Conservation (phyloP, 1,140 invertebrate species). For the Xylocopa sonorina region DNA sequence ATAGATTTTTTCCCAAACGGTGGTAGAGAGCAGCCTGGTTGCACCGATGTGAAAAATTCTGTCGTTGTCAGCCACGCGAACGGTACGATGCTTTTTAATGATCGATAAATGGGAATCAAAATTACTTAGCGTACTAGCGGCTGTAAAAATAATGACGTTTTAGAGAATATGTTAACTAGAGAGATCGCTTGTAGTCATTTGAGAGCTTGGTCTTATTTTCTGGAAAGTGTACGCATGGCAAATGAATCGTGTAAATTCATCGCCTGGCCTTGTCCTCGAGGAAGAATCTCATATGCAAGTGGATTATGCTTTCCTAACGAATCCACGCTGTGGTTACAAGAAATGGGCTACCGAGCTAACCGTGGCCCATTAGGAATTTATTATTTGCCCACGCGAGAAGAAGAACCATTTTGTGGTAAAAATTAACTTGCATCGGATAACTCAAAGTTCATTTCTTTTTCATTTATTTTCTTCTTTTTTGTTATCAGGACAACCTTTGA, state of each 20-base stretch:
- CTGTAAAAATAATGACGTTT: not conserved
- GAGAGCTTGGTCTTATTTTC: slow-evolving; percentile 87
- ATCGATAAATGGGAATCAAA: not conserved
- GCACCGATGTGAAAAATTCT: slow-evolving; percentile 82
- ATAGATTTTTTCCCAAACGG: slow-evolving; percentile 90
- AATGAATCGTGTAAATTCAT: slow-evolving; percentile 77
- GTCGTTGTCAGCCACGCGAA: slow-evolving; percentile 82
- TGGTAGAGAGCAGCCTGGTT: slow-evolving; percentile 88
- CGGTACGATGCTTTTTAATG: slow-evolving; percentile 52
- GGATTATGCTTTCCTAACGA: slow-evolving; percentile 81
- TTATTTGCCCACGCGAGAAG: slow-evolving; percentile 79
- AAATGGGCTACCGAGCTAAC: slow-evolving; percentile 78
- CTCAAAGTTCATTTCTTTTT: slow-evolving; percentile 22
- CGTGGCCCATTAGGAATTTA: slow-evolving; percentile 76
- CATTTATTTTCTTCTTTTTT: not conserved
- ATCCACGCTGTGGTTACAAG: slow-evolving; percentile 72
- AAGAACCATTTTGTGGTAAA: slow-evolving; percentile 81
- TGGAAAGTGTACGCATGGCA: slow-evolving; percentile 85
- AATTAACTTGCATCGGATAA: not conserved
- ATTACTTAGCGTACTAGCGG: no score
- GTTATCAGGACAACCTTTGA: slow-evolving; percentile 78
- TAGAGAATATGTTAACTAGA: slow-evolving; percentile 74
- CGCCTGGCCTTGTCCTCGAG: slow-evolving; percentile 80
- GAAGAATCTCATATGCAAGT: slow-evolving; percentile 72
- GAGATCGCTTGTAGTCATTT: slow-evolving; percentile 89